Evolutionary conservation across 2,113 vertebrate genomes (phyloP), one percentile per base, ranked within the genome.

Genomic region (Thunnus thynnus): DNA sequence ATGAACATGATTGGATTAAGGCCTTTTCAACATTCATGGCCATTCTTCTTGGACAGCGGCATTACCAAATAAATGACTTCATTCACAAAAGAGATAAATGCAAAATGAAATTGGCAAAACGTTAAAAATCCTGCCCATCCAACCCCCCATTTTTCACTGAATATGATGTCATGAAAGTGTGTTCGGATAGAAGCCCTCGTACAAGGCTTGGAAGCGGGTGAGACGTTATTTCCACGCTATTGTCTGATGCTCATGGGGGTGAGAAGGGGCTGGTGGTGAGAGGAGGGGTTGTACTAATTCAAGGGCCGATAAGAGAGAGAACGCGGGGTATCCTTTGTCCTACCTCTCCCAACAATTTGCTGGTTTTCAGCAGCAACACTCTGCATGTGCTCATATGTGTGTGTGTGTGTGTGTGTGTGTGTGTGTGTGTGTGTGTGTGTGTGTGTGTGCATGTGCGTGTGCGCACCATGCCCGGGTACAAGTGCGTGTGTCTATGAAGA

Each of bases 401-500:
- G 22, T 32, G 63, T 47, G 36, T 62, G 56, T 47, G 75, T 72
- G 56, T 56, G 22, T 27, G 30, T 22, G 51, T 25, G 16, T n/a
- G 52, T 36, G 17, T 17, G n/a, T 44, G 5, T 54, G 13, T 48
- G 3, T 25, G 72, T 8, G 22, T 32, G 63, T 47, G 36, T 62
- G 56, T 17, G 32, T 30, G 68, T 32, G 63, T 36, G n/a, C n/a
- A n/a, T 17, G 74, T 8, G 60, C 11, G 22, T 2, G 46, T 16
- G 20, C 14, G 3, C 7, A 47, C 13, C 64, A 36, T 20, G 51
- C 13, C 72, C 14, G 13, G 54, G 64, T 72, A 71, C 86, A 78
- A 62, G 74, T 87, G 88, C 61, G 3, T 79, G 87, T 72, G 86
- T 82, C 90, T 94, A 88, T 92, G 94, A 96, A 95, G 95, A 96